Evolutionary conservation across 2,113 vertebrate species (phyloP).

Genomic region (Xiphophorus couchianus): DNA sequence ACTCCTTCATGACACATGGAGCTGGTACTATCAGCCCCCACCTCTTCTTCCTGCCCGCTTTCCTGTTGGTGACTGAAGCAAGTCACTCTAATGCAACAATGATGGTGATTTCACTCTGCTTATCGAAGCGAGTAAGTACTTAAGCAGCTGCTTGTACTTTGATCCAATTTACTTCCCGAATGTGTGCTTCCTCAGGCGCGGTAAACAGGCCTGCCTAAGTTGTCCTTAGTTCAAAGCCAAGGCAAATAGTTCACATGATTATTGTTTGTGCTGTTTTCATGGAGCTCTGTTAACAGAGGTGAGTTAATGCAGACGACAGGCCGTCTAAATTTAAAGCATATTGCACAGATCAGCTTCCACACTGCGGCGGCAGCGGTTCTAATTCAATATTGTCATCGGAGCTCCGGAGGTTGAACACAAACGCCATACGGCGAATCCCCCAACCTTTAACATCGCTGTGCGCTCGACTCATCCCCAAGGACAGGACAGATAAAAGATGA

Average conservation of each 20-base stretch:
- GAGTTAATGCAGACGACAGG: slow-evolving; percentile 52
- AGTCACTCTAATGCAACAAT: slow-evolving; percentile 83
- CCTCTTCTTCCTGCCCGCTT: slow-evolving; percentile 81
- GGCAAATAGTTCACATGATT: slow-evolving; percentile 73
- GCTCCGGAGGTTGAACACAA: slow-evolving; percentile 64
- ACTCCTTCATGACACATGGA: slow-evolving; percentile 79
- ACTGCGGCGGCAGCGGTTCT: slow-evolving; percentile 48
- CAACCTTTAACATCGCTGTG: slow-evolving; percentile 81
- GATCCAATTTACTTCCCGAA: slow-evolving; percentile 84
- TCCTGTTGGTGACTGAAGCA: slow-evolving; percentile 81
- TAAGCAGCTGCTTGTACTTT: slow-evolving; percentile 84
- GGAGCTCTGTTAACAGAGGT: slow-evolving; percentile 50
- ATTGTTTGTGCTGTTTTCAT: slow-evolving; percentile 62
- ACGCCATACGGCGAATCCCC: slow-evolving; percentile 71
- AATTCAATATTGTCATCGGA: slow-evolving; percentile 68
- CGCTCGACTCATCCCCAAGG: slow-evolving; percentile 78
- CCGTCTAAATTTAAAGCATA: slow-evolving; percentile 41
- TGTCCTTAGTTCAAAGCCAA: slow-evolving; percentile 73
- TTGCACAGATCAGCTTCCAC: slow-evolving; percentile 64
- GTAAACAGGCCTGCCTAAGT: slow-evolving; percentile 79
- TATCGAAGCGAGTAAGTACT: slow-evolving; percentile 82
- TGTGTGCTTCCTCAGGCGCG: slow-evolving; percentile 76
- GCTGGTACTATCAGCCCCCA: slow-evolving; percentile 77
- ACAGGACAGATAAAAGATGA: slow-evolving; percentile 82
- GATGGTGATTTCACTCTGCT: slow-evolving; percentile 83